These are phyloP conservation scores for Gasterosteus aculeatus DNA, from an alignment of 2,113 vertebrate genomes.

Conservation along the genomic window DNA sequence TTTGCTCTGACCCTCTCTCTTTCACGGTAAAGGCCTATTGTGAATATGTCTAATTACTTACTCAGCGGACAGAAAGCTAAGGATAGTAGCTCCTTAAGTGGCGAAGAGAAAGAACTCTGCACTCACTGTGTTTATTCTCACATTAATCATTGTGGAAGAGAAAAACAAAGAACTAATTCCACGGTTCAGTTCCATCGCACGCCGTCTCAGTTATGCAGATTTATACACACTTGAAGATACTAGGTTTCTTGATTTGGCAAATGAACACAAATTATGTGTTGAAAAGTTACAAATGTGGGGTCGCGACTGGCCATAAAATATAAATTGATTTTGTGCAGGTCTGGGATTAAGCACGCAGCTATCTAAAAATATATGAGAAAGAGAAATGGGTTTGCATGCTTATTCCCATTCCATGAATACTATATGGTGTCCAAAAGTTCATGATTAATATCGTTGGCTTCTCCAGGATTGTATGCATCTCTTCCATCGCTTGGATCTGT, in stretches of 20 bases:
- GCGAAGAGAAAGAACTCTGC: constrained; percentile 25
- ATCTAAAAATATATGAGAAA: neutral
- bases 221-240: neutral
- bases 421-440: neutral
- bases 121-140: constrained; percentile 39
- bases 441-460: constrained; percentile 13
- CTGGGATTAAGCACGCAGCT: neutral
- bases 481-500: constrained; percentile 17
- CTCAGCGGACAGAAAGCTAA: constrained; percentile 3
- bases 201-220: constrained; percentile 8
- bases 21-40: constrained; percentile 1
- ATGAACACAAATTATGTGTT: neutral
- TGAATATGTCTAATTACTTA: constrained; percentile 7
- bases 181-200: neutral
- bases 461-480: constrained; percentile 9
- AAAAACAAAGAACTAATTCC: constrained; percentile 32
- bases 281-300: neutral
- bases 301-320: neutral
- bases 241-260: constrained; percentile 14
- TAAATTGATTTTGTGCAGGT: neutral
- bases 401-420: constrained; percentile 33
- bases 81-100: constrained; percentile 36
- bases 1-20: neutral
- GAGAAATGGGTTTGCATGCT: neutral
- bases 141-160: constrained; percentile 24